Conservation (phyloP, 2,888 invertebrate species). For the Spatulosminthurus flaviceps region DNA sequence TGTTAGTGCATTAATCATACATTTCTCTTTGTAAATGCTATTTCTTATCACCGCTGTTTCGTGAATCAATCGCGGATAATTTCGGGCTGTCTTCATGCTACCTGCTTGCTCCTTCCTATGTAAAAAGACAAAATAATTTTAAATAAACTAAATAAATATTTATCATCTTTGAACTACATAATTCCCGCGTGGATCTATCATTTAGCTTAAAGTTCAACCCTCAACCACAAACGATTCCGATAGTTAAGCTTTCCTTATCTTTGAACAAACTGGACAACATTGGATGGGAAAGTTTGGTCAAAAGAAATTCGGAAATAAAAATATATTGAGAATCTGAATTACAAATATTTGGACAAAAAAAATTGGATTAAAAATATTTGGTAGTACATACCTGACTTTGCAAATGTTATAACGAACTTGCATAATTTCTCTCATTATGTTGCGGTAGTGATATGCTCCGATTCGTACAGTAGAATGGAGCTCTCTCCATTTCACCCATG, state of each 20-base stretch:
- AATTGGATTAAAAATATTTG: not conserved
- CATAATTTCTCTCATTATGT: not conserved
- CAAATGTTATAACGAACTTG: not conserved
- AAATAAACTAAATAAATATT: too few relatives aligned
- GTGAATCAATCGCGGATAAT: constrained; percentile 38
- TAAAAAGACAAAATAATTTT: not conserved
- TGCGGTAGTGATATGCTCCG: constrained; percentile 57
- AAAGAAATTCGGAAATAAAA: too few relatives aligned
- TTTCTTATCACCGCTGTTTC: constrained; percentile 22
- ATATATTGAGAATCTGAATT: not conserved
- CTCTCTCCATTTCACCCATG: constrained; percentile 56
- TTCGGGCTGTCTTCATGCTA: constrained; percentile 2
- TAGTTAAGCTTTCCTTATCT: too few relatives aligned
- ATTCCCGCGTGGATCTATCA: too few relatives aligned
- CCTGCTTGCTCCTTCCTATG: not conserved
- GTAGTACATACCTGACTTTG: not conserved
- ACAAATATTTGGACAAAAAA: not conserved
- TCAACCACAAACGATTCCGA: too few relatives aligned
- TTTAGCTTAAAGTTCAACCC: not conserved
- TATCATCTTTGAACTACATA: too few relatives aligned
- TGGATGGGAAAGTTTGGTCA: not conserved
- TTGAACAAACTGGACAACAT: too few relatives aligned
- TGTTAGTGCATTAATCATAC: constrained; percentile 83
- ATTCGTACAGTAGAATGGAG: constrained; percentile 60
- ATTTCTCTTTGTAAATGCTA: constrained; percentile 72